A percentile compares a stretch with the other conserved stretches of the same genome.
phyloP scores from a whole-genome alignment of 1,140 invertebrate genomes.

The Drosophila mayri region DNA sequence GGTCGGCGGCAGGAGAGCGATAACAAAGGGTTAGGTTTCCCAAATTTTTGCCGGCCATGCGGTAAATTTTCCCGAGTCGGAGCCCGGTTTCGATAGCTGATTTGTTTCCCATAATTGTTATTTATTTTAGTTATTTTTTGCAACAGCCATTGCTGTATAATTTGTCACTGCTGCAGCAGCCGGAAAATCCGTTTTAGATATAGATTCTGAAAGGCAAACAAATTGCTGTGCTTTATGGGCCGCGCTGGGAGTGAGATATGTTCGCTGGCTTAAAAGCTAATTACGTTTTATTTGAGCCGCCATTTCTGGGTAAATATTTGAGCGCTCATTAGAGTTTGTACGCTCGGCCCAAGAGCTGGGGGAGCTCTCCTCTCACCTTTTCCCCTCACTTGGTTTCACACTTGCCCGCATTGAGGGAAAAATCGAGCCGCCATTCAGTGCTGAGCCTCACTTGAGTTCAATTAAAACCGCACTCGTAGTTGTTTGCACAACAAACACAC shows the following conservation, averaged over 20 bases:
- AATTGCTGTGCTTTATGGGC: constrained; percentile 14
- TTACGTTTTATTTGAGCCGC: constrained; percentile 57
- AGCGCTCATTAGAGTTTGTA: constrained; percentile 47
- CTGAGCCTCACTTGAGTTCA: constrained; percentile 74
- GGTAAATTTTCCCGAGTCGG: constrained; percentile 17
- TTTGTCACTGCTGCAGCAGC: constrained; percentile 47
- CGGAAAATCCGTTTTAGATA: constrained; percentile 47
- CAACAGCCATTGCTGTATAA: constrained; percentile 40
- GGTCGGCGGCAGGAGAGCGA: constrained; percentile 23
- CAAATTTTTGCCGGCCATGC: constrained; percentile 48
- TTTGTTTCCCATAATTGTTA: constrained; percentile 65
- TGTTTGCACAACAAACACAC: constrained; percentile 76
- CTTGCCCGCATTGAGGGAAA: constrained; percentile 55
- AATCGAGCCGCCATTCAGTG: constrained; percentile 42
- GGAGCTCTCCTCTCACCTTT: neutral
- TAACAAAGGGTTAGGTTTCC: constrained; percentile 48
- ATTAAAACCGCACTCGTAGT: constrained; percentile 79
- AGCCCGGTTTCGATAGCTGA: constrained; percentile 30
- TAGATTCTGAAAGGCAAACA: constrained; percentile 15
- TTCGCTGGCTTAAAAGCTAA: constrained; percentile 57
- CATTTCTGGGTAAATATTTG: constrained; percentile 57
- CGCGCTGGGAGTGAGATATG: constrained; percentile 2
- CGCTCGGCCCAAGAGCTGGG: neutral
- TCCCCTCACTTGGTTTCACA: constrained; percentile 40
- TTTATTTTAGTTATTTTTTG: constrained; percentile 60